These are phyloP conservation scores for Ornithoptera alexandrae DNA, from an alignment of 2,888 invertebrate species.

Conservation along the genomic window DNA sequence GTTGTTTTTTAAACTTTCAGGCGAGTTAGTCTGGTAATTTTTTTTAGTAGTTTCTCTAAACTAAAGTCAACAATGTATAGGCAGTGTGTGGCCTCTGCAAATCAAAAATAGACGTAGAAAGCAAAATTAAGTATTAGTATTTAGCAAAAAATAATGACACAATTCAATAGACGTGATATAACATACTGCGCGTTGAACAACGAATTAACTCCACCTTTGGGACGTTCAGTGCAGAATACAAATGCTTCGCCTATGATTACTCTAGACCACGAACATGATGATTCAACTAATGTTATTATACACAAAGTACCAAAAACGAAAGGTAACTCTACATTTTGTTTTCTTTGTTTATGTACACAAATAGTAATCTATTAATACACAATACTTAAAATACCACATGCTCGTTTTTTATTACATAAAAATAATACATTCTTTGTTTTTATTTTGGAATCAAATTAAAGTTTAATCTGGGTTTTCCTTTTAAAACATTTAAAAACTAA, in stretches of 20 bases:
- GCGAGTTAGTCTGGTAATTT: no score
- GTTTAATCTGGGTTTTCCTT: no score
- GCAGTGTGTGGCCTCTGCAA: conserved; percentile 50
- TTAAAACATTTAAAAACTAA: no score
- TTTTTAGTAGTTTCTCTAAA: conserved; percentile 45
- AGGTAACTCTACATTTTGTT: conserved; percentile 18
- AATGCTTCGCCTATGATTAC: conserved; percentile 59
- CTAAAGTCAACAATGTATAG: conserved; percentile 65
- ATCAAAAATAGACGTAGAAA: conserved; percentile 53
- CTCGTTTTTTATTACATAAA: conserved; percentile 6
- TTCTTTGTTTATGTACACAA: conserved; percentile 20
- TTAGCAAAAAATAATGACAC: conserved; percentile 57
- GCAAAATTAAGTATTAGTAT: conserved; percentile 39
- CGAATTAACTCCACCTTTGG: conserved; percentile 64
- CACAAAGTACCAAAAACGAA: conserved; percentile 89
- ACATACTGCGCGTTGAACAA: conserved; percentile 70
- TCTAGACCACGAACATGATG: conserved; percentile 72
- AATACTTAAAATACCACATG: conserved; percentile 25
- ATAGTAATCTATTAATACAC: conserved; percentile 2
- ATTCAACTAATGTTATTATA: conserved; percentile 85
- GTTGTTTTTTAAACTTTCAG: no score
- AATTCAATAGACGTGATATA: conserved; percentile 67
- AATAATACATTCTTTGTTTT: conserved; percentile 20
- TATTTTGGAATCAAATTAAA: no score
- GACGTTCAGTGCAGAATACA: conserved; percentile 48